Percentiles rank a stretch among this genome's conserved stretches.
phyloP scores from a whole-genome alignment of 2,113 vertebrate species.

The Lophochroa leadbeateri region DNA sequence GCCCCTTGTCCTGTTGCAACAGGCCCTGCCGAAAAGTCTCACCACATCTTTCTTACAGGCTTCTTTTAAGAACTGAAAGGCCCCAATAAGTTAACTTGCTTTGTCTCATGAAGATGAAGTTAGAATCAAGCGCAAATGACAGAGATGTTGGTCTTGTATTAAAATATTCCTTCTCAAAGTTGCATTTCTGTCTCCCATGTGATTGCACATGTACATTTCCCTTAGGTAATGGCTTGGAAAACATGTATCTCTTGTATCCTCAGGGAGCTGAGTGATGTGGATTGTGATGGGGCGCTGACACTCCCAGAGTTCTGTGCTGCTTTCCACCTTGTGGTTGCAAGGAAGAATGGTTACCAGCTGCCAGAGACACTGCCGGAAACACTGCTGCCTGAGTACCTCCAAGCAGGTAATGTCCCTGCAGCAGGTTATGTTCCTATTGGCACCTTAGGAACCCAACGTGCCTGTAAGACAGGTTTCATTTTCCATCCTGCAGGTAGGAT shows the following conservation, averaged over 20 bases:
- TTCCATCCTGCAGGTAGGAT: background rate
- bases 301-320: conserved; percentile 92
- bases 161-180: background rate
- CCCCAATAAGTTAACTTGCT: background rate
- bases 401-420: conserved; percentile 61
- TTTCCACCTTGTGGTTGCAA: conserved; percentile 94
- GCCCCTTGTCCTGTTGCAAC: background rate
- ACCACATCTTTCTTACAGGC: background rate
- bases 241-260: background rate
- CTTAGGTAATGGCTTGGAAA: background rate
- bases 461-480: background rate
- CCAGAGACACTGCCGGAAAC: conserved; percentile 87
- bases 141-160: background rate
- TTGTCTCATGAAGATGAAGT: fast-evolving
- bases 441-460: fast-evolving
- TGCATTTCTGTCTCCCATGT: fast-evolving
- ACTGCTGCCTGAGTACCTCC: conserved; percentile 78
- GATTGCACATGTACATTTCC: fast-evolving
- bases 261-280: conserved; percentile 95
- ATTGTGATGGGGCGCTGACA: conserved; percentile 89
- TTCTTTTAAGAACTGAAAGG: background rate
- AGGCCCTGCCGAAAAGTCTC: background rate
- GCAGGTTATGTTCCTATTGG: background rate
- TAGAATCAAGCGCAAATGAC: background rate
- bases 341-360: conserved; percentile 92